Percentiles rank a stretch among this genome's conserved stretches.
These are phyloP conservation scores for Himalopsyche japonica DNA, from an alignment of 2,888 invertebrate species.

Conservation along the genomic window DNA sequence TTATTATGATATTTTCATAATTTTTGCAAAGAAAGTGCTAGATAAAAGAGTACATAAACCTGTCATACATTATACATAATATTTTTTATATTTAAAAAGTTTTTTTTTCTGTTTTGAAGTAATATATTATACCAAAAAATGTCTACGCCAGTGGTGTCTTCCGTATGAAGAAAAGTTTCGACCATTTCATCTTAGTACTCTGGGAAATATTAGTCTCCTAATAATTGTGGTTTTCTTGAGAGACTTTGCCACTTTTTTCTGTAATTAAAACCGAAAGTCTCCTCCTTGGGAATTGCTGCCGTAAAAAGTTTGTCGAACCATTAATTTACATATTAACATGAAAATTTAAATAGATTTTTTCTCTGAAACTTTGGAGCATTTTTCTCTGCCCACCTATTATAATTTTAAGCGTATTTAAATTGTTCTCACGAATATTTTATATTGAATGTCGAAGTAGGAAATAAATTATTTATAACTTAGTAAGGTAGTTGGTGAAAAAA, in stretches of 20 bases:
- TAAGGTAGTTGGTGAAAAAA: background rate
- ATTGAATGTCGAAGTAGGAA: background rate
- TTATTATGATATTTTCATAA: too few relatives aligned
- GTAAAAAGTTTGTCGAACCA: background rate
- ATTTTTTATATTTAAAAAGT: too few relatives aligned
- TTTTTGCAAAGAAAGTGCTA: too few relatives aligned
- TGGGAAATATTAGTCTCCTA: slow-evolving; percentile 36
- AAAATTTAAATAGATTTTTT: background rate
- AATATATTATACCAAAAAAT: too few relatives aligned
- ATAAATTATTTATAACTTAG: background rate
- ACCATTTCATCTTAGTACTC: slow-evolving; percentile 33
- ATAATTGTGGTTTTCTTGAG: slow-evolving; percentile 36
- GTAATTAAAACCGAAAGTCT: slow-evolving; percentile 32
- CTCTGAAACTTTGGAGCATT: background rate
- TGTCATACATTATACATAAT: too few relatives aligned
- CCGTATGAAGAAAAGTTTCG: slow-evolving; percentile 35
- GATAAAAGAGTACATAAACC: too few relatives aligned
- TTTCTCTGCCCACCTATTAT: background rate
- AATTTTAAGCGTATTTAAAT: background rate
- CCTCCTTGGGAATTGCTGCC: background rate
- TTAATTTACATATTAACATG: background rate
- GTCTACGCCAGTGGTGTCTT: background rate
- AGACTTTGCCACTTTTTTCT: slow-evolving; percentile 25
- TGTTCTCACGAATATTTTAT: background rate
- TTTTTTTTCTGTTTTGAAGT: too few relatives aligned